Percentiles rank a stretch among this genome's conserved stretches.
Evolutionary conservation across 2,797 vertebrate species (phyloP).

Genomic region (Nothura maculosa): DNA sequence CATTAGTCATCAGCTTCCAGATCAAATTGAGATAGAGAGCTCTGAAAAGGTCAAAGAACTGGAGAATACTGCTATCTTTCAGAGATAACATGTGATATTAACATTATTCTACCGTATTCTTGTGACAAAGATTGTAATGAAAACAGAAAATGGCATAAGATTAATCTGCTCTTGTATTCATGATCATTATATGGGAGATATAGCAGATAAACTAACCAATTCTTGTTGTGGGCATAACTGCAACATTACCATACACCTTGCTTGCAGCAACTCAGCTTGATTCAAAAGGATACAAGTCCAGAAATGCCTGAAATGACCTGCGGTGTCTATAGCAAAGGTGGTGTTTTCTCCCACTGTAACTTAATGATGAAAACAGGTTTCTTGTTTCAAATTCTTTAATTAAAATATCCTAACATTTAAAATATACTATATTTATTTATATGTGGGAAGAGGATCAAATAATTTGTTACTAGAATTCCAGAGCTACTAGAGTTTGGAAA

Average conservation of each 20-base stretch:
- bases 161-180: conserved; percentile 70
- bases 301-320: not conserved
- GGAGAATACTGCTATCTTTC: conserved; percentile 70
- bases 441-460: not conserved
- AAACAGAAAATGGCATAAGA: conserved; percentile 75
- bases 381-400: not conserved
- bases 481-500: not conserved
- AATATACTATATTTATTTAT: not conserved
- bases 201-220: conserved; percentile 53
- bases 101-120: conserved; percentile 67
- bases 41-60: conserved; percentile 76
- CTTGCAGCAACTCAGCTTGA: not conserved
- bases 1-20: conserved; percentile 80
- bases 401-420: not conserved
- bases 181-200: conserved; percentile 53
- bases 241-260: not conserved
- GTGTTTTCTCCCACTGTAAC: not conserved
- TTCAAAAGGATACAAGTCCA: not conserved
- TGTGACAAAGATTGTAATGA: conserved; percentile 75
- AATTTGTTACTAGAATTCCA: not conserved
- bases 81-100: conserved; percentile 68
- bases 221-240: not conserved
- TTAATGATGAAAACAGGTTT: no score
- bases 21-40: conserved; percentile 74
- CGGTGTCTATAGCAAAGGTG: not conserved